phyloP scores from a whole-genome alignment of 2,797 vertebrate genomes.

The Oreonectes daqikongensis region DNA sequence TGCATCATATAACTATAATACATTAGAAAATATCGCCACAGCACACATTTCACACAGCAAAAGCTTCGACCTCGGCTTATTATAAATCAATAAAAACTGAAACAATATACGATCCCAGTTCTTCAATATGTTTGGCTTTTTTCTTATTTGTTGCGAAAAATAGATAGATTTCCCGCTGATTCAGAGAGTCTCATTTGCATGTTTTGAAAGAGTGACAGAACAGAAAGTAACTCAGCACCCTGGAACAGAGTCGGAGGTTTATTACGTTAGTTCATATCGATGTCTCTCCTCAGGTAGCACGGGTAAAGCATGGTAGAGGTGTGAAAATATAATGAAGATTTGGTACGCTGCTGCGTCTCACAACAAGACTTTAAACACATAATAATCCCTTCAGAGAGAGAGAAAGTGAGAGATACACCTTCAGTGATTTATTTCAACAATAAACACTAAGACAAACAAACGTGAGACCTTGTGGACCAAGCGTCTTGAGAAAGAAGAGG shows the following conservation, averaged over 20 bases:
- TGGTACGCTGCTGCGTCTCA: conserved; percentile 41
- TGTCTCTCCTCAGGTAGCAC: conserved; percentile 27
- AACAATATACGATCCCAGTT: background rate
- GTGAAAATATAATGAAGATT: conserved; percentile 62
- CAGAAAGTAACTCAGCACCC: conserved; percentile 22
- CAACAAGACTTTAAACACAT: conserved; percentile 44
- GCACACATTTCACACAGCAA: background rate
- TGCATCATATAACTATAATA: background rate
- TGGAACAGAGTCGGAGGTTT: conserved; percentile 9
- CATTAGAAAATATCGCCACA: background rate
- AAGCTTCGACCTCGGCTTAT: background rate
- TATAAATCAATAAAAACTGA: conserved; percentile 8
- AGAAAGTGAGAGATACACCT: conserved; percentile 5
- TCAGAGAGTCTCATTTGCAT: conserved; percentile 37
- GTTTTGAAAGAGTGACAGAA: conserved; percentile 33
- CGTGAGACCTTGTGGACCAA: conserved; percentile 14
- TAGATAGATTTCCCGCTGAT: conserved; percentile 5
- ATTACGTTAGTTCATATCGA: conserved; percentile 6
- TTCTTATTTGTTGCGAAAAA: conserved; percentile 6
- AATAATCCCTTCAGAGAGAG: conserved; percentile 51
- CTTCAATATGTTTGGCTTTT: background rate
- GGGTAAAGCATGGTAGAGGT: conserved; percentile 43
- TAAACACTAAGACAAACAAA: conserved; percentile 29
- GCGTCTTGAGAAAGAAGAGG: background rate
- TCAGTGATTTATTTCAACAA: conserved; percentile 37